Conservation (phyloP, 2,797 vertebrate species). For the Syngnathus acus region DNA sequence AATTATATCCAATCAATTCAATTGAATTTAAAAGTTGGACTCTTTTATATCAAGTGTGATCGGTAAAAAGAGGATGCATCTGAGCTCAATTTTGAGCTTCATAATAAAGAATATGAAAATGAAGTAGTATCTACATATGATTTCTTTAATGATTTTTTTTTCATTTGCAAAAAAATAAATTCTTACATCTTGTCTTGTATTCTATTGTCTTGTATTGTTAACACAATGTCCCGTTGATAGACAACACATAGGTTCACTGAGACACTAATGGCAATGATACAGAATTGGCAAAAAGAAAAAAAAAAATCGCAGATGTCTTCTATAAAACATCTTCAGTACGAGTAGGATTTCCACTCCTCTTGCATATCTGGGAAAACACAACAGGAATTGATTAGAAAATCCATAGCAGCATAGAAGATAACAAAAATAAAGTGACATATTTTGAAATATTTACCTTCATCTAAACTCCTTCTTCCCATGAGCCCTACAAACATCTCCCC, state of each 20-base stretch:
- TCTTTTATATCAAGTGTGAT: too few species aligned
- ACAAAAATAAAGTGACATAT: background rate
- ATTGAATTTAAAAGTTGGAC: too few species aligned
- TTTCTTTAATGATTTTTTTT: background rate
- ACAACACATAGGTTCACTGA: constrained; percentile 16
- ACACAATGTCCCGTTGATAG: constrained; percentile 19
- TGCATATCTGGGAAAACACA: constrained; percentile 44
- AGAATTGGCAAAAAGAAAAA: background rate
- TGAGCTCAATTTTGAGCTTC: too few species aligned
- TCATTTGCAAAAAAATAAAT: background rate
- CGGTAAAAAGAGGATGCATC: too few species aligned
- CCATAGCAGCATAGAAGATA: background rate
- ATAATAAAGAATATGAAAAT: background rate
- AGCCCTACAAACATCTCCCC: constrained; percentile 65
- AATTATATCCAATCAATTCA: too few species aligned
- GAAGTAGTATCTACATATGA: background rate
- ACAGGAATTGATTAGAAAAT: background rate
- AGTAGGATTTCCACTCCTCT: constrained; percentile 54
- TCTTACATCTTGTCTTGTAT: too few species aligned
- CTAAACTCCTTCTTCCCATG: constrained; percentile 61
- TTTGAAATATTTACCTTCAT: constrained; percentile 48
- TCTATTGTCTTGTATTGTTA: too few species aligned
- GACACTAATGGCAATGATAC: background rate
- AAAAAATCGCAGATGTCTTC: background rate
- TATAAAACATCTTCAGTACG: constrained; percentile 35